Conservation (phyloP, 2,888 invertebrate genomes). For the Nipponacmea schrenckii region DNA sequence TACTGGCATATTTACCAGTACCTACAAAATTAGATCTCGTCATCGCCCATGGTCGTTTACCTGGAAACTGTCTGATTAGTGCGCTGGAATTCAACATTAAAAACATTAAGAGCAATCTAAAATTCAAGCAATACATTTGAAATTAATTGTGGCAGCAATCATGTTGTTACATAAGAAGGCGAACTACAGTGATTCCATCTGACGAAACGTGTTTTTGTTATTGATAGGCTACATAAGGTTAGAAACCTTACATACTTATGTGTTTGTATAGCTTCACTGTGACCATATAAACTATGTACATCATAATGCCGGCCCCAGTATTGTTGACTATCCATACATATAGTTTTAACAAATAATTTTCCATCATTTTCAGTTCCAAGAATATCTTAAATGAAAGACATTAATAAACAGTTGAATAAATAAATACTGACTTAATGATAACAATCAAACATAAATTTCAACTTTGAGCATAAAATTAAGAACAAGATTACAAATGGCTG, state of each 20-base stretch:
- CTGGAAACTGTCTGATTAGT: conserved; percentile 34
- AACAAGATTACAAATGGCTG: no score
- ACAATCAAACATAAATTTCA: no score
- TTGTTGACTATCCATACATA: conserved; percentile 84
- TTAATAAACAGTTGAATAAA: neutral
- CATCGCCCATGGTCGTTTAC: conserved; percentile 72
- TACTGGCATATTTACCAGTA: conserved; percentile 76
- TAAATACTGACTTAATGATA: no score
- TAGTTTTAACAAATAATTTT: conserved; percentile 73
- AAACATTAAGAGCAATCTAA: no score
- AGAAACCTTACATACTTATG: conserved; percentile 34
- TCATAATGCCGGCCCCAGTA: conserved; percentile 72
- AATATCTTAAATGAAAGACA: conserved; percentile 31
- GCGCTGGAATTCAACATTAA: conserved; percentile 28
- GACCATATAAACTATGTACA: conserved; percentile 72
- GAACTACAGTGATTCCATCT: no score
- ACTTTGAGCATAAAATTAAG: no score
- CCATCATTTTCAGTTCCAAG: conserved; percentile 33
- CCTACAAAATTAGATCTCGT: conserved; percentile 84
- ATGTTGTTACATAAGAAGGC: no score
- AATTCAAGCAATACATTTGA: no score
- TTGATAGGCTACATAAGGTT: no score
- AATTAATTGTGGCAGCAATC: no score
- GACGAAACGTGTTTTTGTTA: no score
- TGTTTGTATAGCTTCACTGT: conserved; percentile 67